Base-by-base conservation (phyloP, 2,888 invertebrate genomes). In the Blastobasis adustella region DNA sequence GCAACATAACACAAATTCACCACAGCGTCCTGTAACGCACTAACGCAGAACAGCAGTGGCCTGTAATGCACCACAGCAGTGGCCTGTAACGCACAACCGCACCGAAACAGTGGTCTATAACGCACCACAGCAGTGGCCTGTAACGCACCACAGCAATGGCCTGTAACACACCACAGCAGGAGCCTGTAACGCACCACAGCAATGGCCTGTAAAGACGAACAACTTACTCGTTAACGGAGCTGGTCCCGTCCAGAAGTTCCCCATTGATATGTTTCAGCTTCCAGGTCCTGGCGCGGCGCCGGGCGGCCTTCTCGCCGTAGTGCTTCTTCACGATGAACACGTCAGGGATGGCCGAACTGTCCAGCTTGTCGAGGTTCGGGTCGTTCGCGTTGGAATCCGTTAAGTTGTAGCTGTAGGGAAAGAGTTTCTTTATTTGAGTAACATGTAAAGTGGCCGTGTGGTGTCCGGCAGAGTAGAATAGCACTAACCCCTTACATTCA, bases 241-340 rank as follows among this genome's bases (percentile, higher is more conserved):
- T 91, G 54, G 90, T 89, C 5, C 90, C 90, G 50, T 93, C 93
- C 37, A 82, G 79, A 23, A 86, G 54, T 7, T 81, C 83, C 6
- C 92, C 92, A 0, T 92, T 91, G 76, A 99, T 91, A 76, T 96
- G 96, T 67, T 95, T 94, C 42, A 99, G 90, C 75, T 97, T 98
- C 99, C 99, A 99, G 58, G 92, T 90, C 53, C 95, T 91, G 39
- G 92, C 92, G 52, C 92, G 92, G n/a, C 93, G 91, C 41, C 96
- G 89, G 0, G 91, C 90, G 2, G 91, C 80, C 58, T 91, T 91
- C 68, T 94, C 96, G 0, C 92, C 93, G 75, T 95, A 98, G 61
- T 92, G 90, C 78, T 99, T 99, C 88, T 97, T 98, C 7, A 98
- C 96, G n/a, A 99, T 83, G 53, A 99, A 92, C 52, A 99, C 94